Percentiles rank a stretch among this genome's conserved stretches.
Evolutionary conservation across 2,113 vertebrate genomes (phyloP).

Genomic region (Ceratotherium simum): DNA sequence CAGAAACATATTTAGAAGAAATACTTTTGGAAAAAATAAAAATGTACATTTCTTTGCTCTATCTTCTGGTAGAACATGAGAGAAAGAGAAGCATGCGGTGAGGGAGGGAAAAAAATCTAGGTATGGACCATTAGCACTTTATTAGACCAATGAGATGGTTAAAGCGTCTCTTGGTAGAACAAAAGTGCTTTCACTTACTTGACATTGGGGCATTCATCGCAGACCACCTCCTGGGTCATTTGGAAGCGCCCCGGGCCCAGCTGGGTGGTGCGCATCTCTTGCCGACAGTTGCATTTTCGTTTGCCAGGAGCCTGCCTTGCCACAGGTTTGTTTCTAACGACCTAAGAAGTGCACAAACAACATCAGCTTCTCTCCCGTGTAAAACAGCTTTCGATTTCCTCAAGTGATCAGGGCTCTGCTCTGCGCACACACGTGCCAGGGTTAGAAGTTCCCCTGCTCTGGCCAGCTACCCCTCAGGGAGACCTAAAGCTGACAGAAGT

Average conservation of each 20-base stretch:
- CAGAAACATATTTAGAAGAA: slow-evolving; percentile 38
- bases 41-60: slow-evolving; percentile 1
- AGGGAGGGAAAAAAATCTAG: neutral
- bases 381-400: neutral
- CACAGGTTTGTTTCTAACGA: slow-evolving; percentile 96
- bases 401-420: neutral
- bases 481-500: neutral
- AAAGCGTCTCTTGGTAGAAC: neutral
- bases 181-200: slow-evolving; percentile 90
- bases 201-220: slow-evolving; percentile 98
- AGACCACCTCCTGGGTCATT: slow-evolving; percentile 99
- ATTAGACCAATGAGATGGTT: neutral
- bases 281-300: slow-evolving; percentile 98
- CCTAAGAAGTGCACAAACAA: slow-evolving; percentile 84
- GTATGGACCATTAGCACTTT: neutral
- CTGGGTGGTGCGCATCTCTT: slow-evolving; percentile 99
- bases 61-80: neutral
- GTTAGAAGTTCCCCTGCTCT: neutral
- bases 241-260: slow-evolving; percentile 98
- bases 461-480: neutral
- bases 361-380: neutral
- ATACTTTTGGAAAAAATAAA: neutral
- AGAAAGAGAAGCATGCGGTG: neutral
- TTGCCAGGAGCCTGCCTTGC: slow-evolving; percentile 98
- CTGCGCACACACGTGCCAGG: neutral